phyloP scores from a whole-genome alignment of 2,888 invertebrate species.

The Heliconius ethilla region DNA sequence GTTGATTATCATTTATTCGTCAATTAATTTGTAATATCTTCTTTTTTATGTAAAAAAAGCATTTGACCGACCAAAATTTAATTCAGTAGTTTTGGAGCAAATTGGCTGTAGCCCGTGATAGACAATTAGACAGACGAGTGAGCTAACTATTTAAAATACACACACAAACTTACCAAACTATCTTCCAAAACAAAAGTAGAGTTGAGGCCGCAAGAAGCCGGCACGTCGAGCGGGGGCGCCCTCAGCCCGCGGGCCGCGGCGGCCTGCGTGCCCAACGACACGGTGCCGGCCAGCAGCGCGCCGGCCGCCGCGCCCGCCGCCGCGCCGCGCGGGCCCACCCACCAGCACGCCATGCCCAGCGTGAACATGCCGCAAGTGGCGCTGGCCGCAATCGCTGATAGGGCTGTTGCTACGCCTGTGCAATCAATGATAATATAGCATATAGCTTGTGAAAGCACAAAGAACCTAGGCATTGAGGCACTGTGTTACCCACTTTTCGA shows the following conservation, averaged over 20 bases:
- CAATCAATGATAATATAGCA: not conserved
- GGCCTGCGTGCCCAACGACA: constrained; percentile 86
- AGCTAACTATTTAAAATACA: not conserved
- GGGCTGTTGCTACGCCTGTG: constrained; percentile 80
- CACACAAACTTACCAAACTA: constrained; percentile 27
- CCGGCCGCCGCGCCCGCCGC: constrained; percentile 82
- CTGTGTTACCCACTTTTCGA: too few species aligned
- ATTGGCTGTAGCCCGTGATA: not conserved
- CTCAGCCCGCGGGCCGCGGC: constrained; percentile 83
- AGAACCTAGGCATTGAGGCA: too few species aligned
- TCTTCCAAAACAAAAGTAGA: constrained; percentile 58
- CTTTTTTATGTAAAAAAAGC: not conserved
- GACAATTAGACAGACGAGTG: not conserved
- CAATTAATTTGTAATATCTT: not conserved
- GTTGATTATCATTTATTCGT: not conserved
- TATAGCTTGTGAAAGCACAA: not conserved
- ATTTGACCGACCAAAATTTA: not conserved
- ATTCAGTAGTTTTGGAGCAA: not conserved
- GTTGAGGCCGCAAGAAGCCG: constrained; percentile 59
- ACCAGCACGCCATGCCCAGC: constrained; percentile 91
- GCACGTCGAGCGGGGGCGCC: constrained; percentile 67
- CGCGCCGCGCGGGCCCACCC: constrained; percentile 87
- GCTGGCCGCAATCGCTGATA: constrained; percentile 92
- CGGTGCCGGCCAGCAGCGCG: constrained; percentile 84
- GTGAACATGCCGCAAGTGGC: constrained; percentile 92